Evolutionary conservation across 2,888 invertebrate species (phyloP), one percentile per base, ranked within the genome.

Genomic region (Lamproptera curius): DNA sequence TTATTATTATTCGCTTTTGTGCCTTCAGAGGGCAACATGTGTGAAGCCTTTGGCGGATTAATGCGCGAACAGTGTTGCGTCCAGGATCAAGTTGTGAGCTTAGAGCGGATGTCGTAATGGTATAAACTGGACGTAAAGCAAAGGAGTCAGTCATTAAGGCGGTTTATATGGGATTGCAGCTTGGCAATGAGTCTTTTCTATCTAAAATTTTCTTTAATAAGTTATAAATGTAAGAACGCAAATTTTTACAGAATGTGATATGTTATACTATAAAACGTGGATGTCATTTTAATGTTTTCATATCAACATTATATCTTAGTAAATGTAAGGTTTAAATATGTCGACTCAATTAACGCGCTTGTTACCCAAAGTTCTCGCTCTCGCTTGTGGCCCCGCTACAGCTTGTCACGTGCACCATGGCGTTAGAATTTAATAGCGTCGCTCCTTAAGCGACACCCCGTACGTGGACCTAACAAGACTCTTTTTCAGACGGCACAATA

Each of bases 1-100:
- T 81, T 76, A 75, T 84, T 83, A 84, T 84, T 83, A 80, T 81
- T 67, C 76, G 73, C 73, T 81, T 86, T 86, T 86, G 85, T 86
- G 82, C 77, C 78, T 85, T 77, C 75, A 76, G 64, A 67, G 73
- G 68, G 73, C 71, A 67, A 72, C 75, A 75, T 74, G 70, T 77
- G 71, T 71, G 67, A 61, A 73, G 71, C 65, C 67, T 75, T 74
- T 74, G n/a, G 59, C 73, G 52, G 55, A 64, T 70, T 72, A 72
- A 76, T 70, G 61, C 57, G 70, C 65, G 70, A 63, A 62, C 56
- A 58, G 46, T 50, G 55, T 40, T 59, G 50, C 17, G n/a, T 10
- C 39, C 13, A 36, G 50, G 64, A 50, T n/a, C 50, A 56, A 59
- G 53, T 52, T 46, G 50, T 31, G 48, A 60, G 61, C 52, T 36